Percentiles rank a stretch among this genome's conserved stretches.
Evolutionary conservation across 2,888 invertebrate genomes (phyloP).

Genomic region (Caenorhabditis sp.): DNA sequence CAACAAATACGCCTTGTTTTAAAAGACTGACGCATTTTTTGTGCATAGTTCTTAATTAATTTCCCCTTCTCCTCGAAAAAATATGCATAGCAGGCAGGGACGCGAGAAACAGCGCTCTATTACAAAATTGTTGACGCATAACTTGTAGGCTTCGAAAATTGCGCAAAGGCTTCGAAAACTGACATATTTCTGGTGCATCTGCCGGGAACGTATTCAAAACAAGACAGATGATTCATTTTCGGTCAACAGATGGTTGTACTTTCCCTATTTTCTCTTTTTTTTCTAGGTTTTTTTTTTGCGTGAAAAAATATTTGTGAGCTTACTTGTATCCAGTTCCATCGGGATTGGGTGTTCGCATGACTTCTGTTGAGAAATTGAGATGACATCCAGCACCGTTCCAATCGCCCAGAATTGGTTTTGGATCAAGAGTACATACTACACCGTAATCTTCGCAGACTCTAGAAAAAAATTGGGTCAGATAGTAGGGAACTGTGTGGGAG

Average conservation of each 20-base stretch:
- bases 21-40: no score
- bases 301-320: conserved; percentile 7
- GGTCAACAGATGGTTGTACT: not conserved
- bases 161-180: no score
- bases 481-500: no score
- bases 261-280: conserved; percentile 1
- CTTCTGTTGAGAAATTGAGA: conserved; percentile 90
- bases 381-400: conserved; percentile 93
- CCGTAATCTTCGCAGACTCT: conserved; percentile 73
- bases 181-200: no score
- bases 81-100: no score
- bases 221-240: not conserved
- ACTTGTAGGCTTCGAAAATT: no score
- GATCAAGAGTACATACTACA: conserved; percentile 72
- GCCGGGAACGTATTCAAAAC: not conserved
- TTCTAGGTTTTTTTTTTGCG: conserved; percentile 2
- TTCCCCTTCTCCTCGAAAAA: no score
- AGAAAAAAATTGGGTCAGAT: not conserved
- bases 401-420: conserved; percentile 75
- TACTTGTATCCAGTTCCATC: conserved; percentile 73
- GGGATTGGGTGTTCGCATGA: conserved; percentile 84
- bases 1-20: not conserved
- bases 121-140: no score
- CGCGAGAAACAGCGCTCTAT: no score
- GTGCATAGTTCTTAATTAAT: no score